Percentiles rank a stretch among this genome's conserved stretches.
Evolutionary conservation across 2,888 invertebrate species (phyloP).

Genomic region (Euphydryas editha): DNA sequence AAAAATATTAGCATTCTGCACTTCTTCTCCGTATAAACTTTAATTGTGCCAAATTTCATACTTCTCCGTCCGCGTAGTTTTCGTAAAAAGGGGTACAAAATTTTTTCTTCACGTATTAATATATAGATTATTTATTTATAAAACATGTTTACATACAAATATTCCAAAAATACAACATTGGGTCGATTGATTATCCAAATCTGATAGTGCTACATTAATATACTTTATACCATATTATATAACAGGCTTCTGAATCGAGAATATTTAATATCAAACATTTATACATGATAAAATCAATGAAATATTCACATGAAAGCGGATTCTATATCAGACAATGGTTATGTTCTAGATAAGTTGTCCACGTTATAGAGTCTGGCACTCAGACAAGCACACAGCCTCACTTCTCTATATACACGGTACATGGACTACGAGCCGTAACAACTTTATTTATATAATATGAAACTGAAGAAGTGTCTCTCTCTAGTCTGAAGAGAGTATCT

Average conservation of each 20-base stretch:
- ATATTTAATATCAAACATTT: background rate
- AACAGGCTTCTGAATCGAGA: background rate
- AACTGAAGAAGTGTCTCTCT: conserved; percentile 73
- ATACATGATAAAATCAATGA: background rate
- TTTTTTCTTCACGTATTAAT: no score
- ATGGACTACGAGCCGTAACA: conserved; percentile 47
- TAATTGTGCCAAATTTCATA: no score
- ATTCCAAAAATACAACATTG: no score
- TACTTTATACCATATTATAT: no score
- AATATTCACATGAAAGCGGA: background rate
- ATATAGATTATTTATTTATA: no score
- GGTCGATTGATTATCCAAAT: no score
- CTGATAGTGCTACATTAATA: no score
- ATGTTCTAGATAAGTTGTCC: conserved; percentile 2
- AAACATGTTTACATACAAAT: no score
- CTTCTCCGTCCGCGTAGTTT: no score
- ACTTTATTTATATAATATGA: conserved; percentile 61
- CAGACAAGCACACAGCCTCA: conserved; percentile 22
- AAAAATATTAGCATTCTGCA: no score
- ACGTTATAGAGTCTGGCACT: background rate
- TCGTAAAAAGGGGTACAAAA: no score
- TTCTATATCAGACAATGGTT: background rate
- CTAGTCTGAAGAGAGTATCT: conserved; percentile 60
- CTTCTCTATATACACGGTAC: conserved; percentile 22
- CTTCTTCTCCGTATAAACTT: no score